Evolutionary conservation across 2,797 vertebrate species (phyloP).

Genomic region (Anguilla marmorata): DNA sequence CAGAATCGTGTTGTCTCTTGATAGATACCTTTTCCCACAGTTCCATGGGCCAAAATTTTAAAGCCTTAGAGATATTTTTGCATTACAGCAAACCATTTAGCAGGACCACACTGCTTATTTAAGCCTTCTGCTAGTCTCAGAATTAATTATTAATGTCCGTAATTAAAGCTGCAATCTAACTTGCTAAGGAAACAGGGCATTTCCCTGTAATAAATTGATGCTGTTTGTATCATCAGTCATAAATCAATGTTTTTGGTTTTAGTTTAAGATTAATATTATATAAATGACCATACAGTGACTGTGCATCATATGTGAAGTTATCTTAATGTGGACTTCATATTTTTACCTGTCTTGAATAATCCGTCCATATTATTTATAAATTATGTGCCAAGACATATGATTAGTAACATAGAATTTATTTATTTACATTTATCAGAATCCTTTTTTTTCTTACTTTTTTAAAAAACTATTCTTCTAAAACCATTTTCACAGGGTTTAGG

Average conservation of each 20-base stretch:
- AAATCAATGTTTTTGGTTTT: neutral
- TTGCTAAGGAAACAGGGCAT: neutral
- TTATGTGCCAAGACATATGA: neutral
- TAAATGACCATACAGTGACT: neutral
- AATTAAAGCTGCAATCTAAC: neutral
- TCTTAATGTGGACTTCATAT: neutral
- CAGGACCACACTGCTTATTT: neutral
- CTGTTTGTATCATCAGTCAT: neutral
- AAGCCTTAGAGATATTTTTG: constrained; percentile 8
- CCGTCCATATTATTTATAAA: neutral
- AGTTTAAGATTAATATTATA: neutral
- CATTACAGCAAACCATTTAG: neutral
- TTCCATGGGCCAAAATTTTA: constrained; percentile 4
- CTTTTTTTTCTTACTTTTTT: neutral
- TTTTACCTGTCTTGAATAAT: neutral
- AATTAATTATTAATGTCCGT: neutral
- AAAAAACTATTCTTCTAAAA: neutral
- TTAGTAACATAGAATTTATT: neutral
- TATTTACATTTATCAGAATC: neutral
- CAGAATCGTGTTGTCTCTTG: neutral
- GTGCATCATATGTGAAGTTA: neutral
- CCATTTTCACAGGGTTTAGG: neutral
- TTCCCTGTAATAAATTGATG: neutral
- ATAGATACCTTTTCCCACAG: neutral
- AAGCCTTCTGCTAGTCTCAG: neutral